Evolutionary conservation across 2,888 invertebrate species (phyloP), one percentile per base, ranked within the genome.

Genomic region (Leptinotarsa tumamoca): DNA sequence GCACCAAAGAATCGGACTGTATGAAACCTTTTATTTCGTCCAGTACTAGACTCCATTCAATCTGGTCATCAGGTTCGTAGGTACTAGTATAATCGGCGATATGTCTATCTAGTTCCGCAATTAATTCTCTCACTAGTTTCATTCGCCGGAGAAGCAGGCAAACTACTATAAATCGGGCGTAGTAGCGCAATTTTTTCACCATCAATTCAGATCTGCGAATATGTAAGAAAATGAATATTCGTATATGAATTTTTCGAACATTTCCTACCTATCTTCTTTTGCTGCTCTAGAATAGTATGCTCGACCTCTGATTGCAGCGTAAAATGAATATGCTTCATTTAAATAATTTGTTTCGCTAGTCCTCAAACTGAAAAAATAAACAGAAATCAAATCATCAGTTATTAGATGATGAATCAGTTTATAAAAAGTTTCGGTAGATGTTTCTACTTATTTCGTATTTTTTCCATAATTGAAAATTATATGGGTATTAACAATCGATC

Each of bases 291-390:
- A 97, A 88, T 98, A 98, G 88, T 98, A 98, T 23, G 96, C 96
- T 83, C 98, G 91, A 78, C 96, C 96, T 82, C 98, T 91, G 84
- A 98, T 98, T 18, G 98, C 98, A 69, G 96, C 95, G 91, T 98
- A 98, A 90, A 98, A 98, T 75, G 97, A 96, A 89, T 95, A 98
- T 69, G 98, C 97, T 90, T 98, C 98, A 88, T 96, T 96, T 77
- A 98, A 90, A 89, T 98, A 98, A 89, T 96, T 96, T 54, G 97
- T 97, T 90, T 98, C 98, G 89, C 98, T 98, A 79, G 98, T 98
- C 86, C 98, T 91, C 85, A 98, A 91, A 89, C 97, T 97, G 89
- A 92, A 90, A 74, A 80, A 82, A 74, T 49, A 56, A 43, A 43
- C 43, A 43, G 43, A 54, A 66, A 33, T 67, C 43, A 43, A 43